phyloP scores from a whole-genome alignment of 1,140 invertebrate genomes.

The Coenobita brevimanus region DNA sequence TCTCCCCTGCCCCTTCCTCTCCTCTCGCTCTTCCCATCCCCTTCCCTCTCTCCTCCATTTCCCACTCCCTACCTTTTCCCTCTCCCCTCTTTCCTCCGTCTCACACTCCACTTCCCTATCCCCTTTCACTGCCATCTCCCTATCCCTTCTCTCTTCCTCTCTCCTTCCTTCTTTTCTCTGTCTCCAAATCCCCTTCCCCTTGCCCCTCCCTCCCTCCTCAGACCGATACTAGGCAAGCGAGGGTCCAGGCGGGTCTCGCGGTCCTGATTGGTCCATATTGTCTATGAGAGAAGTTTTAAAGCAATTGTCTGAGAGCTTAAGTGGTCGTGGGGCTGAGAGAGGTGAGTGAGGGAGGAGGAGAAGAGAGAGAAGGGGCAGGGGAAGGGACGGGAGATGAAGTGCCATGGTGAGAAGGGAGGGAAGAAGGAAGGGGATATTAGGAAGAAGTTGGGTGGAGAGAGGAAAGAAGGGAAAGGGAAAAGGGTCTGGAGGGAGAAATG shows the following conservation, averaged over 20 bases:
- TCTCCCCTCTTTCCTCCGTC: neutral
- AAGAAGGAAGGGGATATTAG: too few relatives aligned
- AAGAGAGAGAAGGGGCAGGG: neutral
- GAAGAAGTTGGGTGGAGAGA: too few relatives aligned
- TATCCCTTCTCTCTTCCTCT: neutral
- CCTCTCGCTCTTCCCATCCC: too few relatives aligned
- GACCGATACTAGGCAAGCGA: too few relatives aligned
- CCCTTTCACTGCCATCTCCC: neutral
- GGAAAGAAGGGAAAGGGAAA: too few relatives aligned
- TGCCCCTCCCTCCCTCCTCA: neutral
- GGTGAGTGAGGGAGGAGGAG: neutral
- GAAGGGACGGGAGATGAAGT: neutral
- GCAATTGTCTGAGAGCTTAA: neutral
- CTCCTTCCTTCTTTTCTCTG: neutral
- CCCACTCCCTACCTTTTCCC: neutral
- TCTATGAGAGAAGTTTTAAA: constrained; percentile 6
- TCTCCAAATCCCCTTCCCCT: neutral
- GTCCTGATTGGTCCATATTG: neutral
- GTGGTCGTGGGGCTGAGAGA: neutral
- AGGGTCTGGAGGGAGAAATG: too few relatives aligned
- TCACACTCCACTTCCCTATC: neutral
- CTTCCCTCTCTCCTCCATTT: too few relatives aligned
- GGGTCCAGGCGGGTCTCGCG: too few relatives aligned
- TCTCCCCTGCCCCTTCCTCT: neutral
- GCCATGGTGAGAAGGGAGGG: neutral